A percentile compares a stretch with the other conserved stretches of the same genome.
These are phyloP conservation scores for Meteorus colon DNA, from an alignment of 2,888 invertebrate genomes.

Conservation along the genomic window DNA sequence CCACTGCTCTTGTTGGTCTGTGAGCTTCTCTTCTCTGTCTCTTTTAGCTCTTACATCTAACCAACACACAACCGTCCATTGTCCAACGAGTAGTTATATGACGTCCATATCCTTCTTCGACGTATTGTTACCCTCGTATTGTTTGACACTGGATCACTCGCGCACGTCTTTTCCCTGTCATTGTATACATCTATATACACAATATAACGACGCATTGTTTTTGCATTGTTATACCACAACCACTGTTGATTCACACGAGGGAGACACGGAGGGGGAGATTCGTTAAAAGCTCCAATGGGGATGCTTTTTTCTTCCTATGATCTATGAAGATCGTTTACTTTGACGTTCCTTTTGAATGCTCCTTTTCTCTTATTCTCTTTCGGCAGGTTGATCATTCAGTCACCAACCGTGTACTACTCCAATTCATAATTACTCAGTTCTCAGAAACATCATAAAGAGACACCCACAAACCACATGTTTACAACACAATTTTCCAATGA, in stretches of 20 bases:
- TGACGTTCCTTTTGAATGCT: too few relatives aligned
- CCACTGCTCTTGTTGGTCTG: constrained; percentile 5
- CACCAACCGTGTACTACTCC: too few relatives aligned
- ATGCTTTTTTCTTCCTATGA: not conserved
- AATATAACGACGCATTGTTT: constrained; percentile 64
- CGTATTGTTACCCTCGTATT: constrained; percentile 67
- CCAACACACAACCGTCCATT: constrained; percentile 64
- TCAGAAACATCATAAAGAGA: too few relatives aligned
- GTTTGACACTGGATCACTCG: constrained; percentile 61
- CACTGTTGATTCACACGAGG: constrained; percentile 10
- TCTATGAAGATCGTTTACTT: not conserved
- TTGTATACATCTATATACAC: not conserved
- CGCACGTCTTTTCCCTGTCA: constrained; percentile 54
- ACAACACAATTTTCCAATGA: too few relatives aligned
- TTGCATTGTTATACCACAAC: constrained; percentile 53
- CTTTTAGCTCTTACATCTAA: constrained; percentile 51
- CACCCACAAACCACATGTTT: too few relatives aligned
- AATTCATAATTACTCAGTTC: too few relatives aligned
- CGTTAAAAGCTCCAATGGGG: too few relatives aligned
- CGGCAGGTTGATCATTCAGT: too few relatives aligned
- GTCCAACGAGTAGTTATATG: constrained; percentile 66
- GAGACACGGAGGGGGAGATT: not conserved
- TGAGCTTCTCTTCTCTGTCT: constrained; percentile 26
- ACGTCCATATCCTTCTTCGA: constrained; percentile 60
- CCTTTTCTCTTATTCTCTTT: too few relatives aligned